A percentile compares a stretch with the other conserved stretches of the same genome.
Conservation (phyloP, 2,113 vertebrate species). For the Ursus arctos region DNA sequence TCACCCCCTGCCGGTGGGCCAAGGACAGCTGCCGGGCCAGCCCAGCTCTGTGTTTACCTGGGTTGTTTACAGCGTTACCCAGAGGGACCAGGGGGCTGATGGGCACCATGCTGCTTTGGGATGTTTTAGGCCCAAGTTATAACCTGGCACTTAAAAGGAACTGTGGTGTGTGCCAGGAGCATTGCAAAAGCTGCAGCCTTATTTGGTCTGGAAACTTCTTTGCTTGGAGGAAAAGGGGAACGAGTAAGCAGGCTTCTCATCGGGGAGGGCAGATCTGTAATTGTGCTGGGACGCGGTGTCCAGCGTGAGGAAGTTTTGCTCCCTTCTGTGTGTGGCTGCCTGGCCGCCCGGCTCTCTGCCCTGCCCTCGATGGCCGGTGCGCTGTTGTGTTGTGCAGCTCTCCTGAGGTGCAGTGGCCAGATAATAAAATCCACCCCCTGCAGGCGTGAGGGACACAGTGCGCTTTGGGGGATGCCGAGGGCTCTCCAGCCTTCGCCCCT, state of each 20-base stretch:
- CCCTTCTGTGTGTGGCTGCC: background rate
- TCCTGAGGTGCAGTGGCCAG: accelerated
- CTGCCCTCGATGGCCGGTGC: background rate
- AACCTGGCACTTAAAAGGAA: slow-evolving; percentile 31
- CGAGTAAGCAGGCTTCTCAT: background rate
- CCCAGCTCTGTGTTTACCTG: background rate
- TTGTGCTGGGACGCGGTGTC: background rate
- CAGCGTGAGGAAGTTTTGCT: accelerated
- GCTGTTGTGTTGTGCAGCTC: background rate
- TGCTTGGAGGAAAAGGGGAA: background rate
- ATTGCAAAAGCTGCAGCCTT: slow-evolving; percentile 60
- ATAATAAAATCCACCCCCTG: accelerated
- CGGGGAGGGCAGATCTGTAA: background rate
- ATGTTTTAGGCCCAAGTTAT: background rate
- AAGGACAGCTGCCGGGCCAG: background rate
- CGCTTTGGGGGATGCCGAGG: accelerated
- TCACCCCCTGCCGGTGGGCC: background rate
- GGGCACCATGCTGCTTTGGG: background rate
- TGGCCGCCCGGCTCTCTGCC: accelerated
- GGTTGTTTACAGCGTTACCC: background rate
- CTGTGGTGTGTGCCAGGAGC: slow-evolving; percentile 40
- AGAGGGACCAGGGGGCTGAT: background rate
- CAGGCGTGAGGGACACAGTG: accelerated
- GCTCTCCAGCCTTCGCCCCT: accelerated
- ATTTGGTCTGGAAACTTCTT: slow-evolving; percentile 84